Conservation (phyloP, 1,140 invertebrate genomes). For the Saccostrea glomerata region DNA sequence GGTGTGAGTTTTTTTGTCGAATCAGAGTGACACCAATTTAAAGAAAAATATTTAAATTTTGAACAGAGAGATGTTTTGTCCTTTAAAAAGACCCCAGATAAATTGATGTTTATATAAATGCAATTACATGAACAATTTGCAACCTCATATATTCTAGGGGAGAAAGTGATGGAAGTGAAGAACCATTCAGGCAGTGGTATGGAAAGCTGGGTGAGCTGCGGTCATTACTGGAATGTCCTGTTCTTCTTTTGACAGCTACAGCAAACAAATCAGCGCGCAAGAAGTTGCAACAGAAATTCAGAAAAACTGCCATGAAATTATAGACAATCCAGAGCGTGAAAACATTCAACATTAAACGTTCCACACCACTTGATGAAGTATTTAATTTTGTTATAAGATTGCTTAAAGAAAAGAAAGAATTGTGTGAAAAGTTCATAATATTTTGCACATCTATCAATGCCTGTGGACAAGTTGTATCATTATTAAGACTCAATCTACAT, state of each 20-base stretch:
- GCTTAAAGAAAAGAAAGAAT: not conserved
- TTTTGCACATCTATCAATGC: slow-evolving; percentile 1
- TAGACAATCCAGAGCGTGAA: slow-evolving; percentile 45
- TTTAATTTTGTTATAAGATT: too few relatives aligned
- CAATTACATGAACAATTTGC: too few relatives aligned
- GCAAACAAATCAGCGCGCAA: not conserved
- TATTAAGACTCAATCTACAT: too few relatives aligned
- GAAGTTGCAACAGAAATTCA: slow-evolving; percentile 26
- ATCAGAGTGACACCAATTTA: too few relatives aligned
- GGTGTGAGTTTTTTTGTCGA: too few relatives aligned
- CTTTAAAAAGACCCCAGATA: too few relatives aligned
- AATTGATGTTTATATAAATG: too few relatives aligned
- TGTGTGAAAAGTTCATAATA: not conserved
- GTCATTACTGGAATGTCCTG: too few relatives aligned
- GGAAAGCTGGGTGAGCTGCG: slow-evolving; percentile 1
- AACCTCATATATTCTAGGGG: not conserved
- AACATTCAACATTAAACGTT: slow-evolving; percentile 55
- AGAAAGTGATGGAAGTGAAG: too few relatives aligned
- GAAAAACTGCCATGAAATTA: slow-evolving; percentile 27
- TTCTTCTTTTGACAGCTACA: not conserved
- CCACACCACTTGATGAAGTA: not conserved
- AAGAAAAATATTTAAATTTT: slow-evolving; percentile 28
- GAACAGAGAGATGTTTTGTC: too few relatives aligned
- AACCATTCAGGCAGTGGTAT: too few relatives aligned
- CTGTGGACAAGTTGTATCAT: not conserved